Conservation (phyloP, 2,888 invertebrate genomes). For the Theodoxus fluviatilis region DNA sequence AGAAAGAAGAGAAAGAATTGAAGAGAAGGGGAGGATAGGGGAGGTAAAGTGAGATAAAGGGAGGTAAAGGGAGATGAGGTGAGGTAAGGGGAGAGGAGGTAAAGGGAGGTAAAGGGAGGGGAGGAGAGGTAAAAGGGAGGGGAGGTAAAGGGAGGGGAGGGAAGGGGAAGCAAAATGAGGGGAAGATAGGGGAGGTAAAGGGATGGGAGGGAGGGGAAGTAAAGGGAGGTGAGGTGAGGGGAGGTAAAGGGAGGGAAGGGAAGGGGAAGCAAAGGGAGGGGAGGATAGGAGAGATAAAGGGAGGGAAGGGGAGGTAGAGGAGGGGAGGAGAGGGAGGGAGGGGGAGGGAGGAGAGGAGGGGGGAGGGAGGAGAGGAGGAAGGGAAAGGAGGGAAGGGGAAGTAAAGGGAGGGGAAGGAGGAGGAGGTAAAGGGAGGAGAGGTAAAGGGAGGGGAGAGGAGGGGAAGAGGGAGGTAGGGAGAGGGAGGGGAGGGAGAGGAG, state of each 20-base stretch:
- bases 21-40: neutral
- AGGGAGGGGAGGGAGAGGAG: neutral
- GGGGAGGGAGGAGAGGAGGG: neutral
- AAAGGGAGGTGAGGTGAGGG: neutral
- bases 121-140: neutral
- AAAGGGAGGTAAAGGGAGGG: neutral
- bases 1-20: neutral
- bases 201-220: neutral
- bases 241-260: neutral
- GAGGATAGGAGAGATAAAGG: neutral
- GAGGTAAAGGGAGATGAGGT: neutral
- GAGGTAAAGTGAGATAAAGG: slow-evolving; percentile 18
- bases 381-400: neutral
- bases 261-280: neutral
- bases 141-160: neutral
- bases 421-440: neutral
- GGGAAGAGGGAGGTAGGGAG: neutral
- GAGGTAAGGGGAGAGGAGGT: neutral
- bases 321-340: neutral
- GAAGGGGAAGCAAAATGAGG: neutral
- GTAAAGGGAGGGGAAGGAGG: neutral
- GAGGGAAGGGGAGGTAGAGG: neutral
- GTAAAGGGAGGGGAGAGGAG: neutral
- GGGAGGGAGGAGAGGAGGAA: neutral
- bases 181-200: neutral